These are phyloP conservation scores for Temnothorax longispinosus DNA, from an alignment of 1,140 invertebrate genomes.

Conservation along the genomic window DNA sequence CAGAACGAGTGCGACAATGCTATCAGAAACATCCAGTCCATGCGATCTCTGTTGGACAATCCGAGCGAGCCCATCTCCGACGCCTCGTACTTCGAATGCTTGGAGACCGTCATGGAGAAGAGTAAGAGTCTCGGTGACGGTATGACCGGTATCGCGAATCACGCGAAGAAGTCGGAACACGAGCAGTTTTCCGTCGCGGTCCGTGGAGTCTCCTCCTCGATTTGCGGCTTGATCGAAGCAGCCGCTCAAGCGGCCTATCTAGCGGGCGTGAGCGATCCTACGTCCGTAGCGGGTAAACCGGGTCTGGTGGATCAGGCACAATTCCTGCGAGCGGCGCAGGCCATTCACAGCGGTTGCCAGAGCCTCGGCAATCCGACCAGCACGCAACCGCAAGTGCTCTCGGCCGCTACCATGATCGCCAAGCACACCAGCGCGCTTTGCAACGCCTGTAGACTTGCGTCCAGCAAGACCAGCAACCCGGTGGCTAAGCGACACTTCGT, in stretches of 20 bases:
- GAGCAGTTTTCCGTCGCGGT: constrained; percentile 96
- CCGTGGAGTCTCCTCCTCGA: constrained; percentile 93
- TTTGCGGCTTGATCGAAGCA: constrained; percentile 97
- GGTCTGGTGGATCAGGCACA: constrained; percentile 97
- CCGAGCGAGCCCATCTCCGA: constrained; percentile 96
- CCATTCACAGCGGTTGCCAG: constrained; percentile 95
- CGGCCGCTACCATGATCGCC: constrained; percentile 97
- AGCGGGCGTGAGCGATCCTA: constrained; percentile 96
- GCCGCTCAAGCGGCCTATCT: constrained; percentile 97
- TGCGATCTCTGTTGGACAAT: constrained; percentile 93
- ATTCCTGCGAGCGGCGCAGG: constrained; percentile 94
- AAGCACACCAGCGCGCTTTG: constrained; percentile 98
- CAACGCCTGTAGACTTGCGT: constrained; percentile 97
- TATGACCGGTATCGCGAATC: constrained; percentile 97
- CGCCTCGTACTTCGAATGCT: constrained; percentile 96
- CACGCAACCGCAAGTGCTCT: constrained; percentile 93
- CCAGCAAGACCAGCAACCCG: constrained; percentile 96
- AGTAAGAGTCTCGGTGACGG: constrained; percentile 95
- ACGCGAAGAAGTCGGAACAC: constrained; percentile 95
- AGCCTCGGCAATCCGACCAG: constrained; percentile 91
- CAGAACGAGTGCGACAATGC: constrained; percentile 99
- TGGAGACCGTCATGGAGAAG: constrained; percentile 97
- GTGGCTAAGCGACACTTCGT: constrained; percentile 98
- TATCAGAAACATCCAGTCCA: constrained; percentile 95
- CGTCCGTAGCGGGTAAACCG: constrained; percentile 94